Base-by-base conservation (phyloP, 2,797 vertebrate genomes). In the Petrocephalus schoutedeni region DNA sequence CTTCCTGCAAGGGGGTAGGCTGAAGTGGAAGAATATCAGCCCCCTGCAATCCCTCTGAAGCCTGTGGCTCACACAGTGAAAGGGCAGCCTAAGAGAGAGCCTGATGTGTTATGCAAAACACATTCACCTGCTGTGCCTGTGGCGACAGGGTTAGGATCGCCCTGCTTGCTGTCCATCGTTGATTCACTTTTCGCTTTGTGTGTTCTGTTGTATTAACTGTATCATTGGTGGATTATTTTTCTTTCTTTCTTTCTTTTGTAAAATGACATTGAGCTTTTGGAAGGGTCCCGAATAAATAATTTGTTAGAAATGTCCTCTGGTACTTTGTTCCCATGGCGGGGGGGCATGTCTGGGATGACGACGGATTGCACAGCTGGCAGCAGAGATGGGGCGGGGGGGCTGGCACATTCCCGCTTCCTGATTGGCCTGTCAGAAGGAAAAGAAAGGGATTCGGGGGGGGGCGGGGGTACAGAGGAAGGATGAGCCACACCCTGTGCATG, bases 351-450 rank as follows among this genome's bases (percentile, higher is more conserved):
- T 83, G 49, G 49, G 80, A 51, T 2, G 36, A 57, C 8, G 54
- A 41, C 14, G 49, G 8, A 16, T 41, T n/a, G n/a, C n/a, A 84
- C 21, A 2, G n/a, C 80, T 32, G 45, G 56, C 21, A 32, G 56
- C n/a, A 64, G 58, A 49, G 53, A 67, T 36, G 58, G 12, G 87
- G 36, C n/a, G n/a, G 84, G 64, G 28, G 87, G 87, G 80, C 87
- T 88, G 80, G 77, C 54, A 53, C 80, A 7, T 45, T 12, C 21
- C 12, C 3, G 28, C 59, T 88, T 88, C 87, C 19, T 4, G 21
- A 57, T 56, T 16, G n/a, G 71, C 51, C 14, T 12, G 57, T 82
- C 10, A 32, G 54, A 45, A 58, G 51, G 14, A 87, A 80, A 87
- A 80, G 14, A 45, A 36, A 64, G 36, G 21, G 36, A 36, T 67